Conservation (phyloP, 2,113 vertebrate species). For the Ptilorrhoa leucosticta region DNA sequence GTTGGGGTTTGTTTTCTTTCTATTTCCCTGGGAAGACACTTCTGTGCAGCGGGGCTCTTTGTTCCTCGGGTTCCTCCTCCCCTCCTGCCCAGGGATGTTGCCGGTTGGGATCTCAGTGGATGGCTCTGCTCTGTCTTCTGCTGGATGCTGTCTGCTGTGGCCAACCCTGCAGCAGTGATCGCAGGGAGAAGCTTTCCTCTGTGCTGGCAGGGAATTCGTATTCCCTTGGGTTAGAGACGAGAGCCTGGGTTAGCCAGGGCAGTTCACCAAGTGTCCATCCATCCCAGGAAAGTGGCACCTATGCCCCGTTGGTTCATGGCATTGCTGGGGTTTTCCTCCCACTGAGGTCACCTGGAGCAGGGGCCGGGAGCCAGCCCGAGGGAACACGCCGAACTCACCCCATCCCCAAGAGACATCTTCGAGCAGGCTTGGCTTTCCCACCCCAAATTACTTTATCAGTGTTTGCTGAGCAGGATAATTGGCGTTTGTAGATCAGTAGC, state of each 20-base stretch:
- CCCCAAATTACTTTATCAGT: background rate
- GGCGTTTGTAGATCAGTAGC: background rate
- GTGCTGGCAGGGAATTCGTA: background rate
- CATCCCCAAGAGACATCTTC: background rate
- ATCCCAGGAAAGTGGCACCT: background rate
- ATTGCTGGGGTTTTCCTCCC: background rate
- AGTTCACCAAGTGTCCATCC: background rate
- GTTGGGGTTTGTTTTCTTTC: background rate
- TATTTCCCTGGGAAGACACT: background rate
- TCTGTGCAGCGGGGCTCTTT: background rate
- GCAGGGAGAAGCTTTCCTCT: background rate
- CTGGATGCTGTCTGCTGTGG: background rate
- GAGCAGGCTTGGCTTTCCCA: background rate
- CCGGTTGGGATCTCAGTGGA: background rate
- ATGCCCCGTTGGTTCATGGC: accelerated
- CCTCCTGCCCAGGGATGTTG: background rate
- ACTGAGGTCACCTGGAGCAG: background rate
- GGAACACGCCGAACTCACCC: background rate
- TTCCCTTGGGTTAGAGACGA: background rate
- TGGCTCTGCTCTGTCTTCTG: background rate
- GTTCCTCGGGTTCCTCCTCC: conserved; percentile 11
- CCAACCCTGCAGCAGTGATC: background rate
- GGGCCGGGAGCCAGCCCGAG: background rate
- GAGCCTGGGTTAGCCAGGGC: background rate
- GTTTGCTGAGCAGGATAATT: background rate